Base-by-base conservation (phyloP, 1,140 invertebrate species). In the Zaprionus kolodkinae region DNA sequence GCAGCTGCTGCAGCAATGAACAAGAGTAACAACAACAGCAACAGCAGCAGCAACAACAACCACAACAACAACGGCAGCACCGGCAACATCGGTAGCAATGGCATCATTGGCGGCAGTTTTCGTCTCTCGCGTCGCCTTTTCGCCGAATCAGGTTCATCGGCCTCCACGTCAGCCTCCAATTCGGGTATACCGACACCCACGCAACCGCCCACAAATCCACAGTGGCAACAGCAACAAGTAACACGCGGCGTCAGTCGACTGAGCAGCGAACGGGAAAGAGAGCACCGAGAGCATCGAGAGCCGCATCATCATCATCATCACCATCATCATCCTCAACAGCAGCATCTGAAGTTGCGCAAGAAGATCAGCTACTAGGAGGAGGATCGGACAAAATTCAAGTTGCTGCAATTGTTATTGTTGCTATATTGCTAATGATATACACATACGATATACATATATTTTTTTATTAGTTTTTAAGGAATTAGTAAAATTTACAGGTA, bases 171-270 rank as follows among this genome's bases (percentile, higher is more conserved):
- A 3, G 79, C 91, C 7, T 89, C 85, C 2, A 84, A 90, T 63
- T 92, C 91, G 43, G 91, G 91, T 3, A 92, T 91, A 59, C 90
- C 90, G 5, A 92, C 91, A 40, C 90, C 91, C n/a, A 91, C 90
- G 38, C 73, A 82, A 11, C 72, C 86, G 59, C 76, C 81, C 13
- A 36, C 81, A 35, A 50, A 50, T 12, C 15, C 74, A 30, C 72
- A 75, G 15, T 86, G 75, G 87, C 73, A 77, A 2, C 85, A 80
- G 0, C 71, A 74, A 10, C 83, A 33, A 35, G 33, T 30, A 3
- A 48, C 63, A 6, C 77, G 72, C 12, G 77, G 73, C 17, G 50
- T 73, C 11, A 74, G 55, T 43, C 82, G 84, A 7, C 21, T 88
- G 69, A 76, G 68, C 35, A 72, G 71, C 43, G 78, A 90, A 15